Percentiles rank a stretch among this genome's conserved stretches.
Conservation (phyloP, 2,113 vertebrate species). For the Coryphaenoides rupestris region DNA sequence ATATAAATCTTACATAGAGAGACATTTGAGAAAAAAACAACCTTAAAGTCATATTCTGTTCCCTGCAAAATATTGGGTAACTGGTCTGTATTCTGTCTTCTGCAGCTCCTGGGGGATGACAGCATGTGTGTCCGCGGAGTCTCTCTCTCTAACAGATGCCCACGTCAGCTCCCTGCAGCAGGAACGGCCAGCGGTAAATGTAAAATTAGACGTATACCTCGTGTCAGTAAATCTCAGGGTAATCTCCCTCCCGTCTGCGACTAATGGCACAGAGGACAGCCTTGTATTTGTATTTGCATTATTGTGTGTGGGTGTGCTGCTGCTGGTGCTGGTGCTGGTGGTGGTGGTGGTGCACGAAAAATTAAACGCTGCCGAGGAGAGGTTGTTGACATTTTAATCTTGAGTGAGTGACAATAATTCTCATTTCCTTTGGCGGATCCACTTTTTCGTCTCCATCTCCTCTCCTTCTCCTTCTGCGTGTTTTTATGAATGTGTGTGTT, state of each 20-base stretch:
- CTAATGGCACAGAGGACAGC: constrained; percentile 65
- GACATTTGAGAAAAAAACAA: constrained; percentile 58
- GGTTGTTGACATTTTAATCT: constrained; percentile 65
- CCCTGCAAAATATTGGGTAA: constrained; percentile 22
- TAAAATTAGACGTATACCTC: constrained; percentile 79
- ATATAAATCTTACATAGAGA: background rate
- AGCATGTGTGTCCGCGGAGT: constrained; percentile 65
- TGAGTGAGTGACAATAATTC: constrained; percentile 57
- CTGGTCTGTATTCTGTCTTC: constrained; percentile 62
- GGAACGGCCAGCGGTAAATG: constrained; percentile 71
- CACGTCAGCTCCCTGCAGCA: constrained; percentile 66
- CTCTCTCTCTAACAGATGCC: constrained; percentile 71
- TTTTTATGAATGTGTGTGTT: constrained; percentile 62
- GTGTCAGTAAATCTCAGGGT: constrained; percentile 79
- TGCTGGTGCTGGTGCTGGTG: too few species aligned
- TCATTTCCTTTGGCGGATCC: constrained; percentile 57
- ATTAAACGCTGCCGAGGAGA: constrained; percentile 71
- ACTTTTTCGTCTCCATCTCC: too few species aligned
- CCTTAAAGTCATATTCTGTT: constrained; percentile 48
- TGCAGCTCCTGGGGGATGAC: constrained; percentile 59
- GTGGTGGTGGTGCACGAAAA: constrained; percentile 28
- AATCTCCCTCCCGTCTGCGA: constrained; percentile 73
- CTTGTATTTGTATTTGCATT: constrained; percentile 55
- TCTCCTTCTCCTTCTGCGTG: too few species aligned
- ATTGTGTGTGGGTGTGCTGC: constrained; percentile 22